Percentiles rank a stretch among this genome's conserved stretches.
phyloP scores from a whole-genome alignment of 2,797 vertebrate genomes.

The Enteromius radiatus region DNA sequence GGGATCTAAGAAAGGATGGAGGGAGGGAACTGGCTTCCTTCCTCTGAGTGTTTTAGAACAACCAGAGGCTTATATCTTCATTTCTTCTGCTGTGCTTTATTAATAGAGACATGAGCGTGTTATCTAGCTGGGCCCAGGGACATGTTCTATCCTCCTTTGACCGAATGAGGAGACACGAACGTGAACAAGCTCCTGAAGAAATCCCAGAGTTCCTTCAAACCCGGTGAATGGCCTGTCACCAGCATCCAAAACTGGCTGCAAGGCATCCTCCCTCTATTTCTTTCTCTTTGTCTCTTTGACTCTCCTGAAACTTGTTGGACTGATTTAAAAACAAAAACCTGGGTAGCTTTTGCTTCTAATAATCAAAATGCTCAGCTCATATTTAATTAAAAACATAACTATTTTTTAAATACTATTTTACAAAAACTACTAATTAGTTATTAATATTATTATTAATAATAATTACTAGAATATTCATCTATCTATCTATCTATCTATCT shows the following conservation, averaged over 20 bases:
- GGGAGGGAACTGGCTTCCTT: slow-evolving; percentile 27
- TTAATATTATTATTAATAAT: neutral
- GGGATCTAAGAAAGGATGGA: neutral
- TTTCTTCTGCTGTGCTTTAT: slow-evolving; percentile 51
- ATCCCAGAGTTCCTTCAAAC: slow-evolving; percentile 71
- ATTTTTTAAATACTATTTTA: neutral
- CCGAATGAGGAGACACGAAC: slow-evolving; percentile 16
- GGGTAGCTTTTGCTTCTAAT: neutral
- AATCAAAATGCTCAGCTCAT: neutral
- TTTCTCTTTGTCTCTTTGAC: neutral
- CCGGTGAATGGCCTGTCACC: slow-evolving; percentile 56
- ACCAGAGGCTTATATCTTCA: slow-evolving; percentile 47
- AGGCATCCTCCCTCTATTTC: slow-evolving; percentile 6
- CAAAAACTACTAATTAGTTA: neutral
- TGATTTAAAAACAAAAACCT: neutral
- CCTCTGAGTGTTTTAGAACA: slow-evolving; percentile 42
- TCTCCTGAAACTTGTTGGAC: neutral
- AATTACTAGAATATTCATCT: neutral
- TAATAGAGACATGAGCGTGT: slow-evolving; percentile 52
- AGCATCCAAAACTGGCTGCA: neutral
- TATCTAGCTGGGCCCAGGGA: slow-evolving; percentile 56
- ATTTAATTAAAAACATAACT: neutral
- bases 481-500: neutral
- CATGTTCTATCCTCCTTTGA: slow-evolving; percentile 13
- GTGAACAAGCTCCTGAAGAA: slow-evolving; percentile 60